Percentiles rank a stretch among this genome's conserved stretches.
These are phyloP conservation scores for Drosophila obscura DNA, from an alignment of 1,140 invertebrate species.

Conservation along the genomic window DNA sequence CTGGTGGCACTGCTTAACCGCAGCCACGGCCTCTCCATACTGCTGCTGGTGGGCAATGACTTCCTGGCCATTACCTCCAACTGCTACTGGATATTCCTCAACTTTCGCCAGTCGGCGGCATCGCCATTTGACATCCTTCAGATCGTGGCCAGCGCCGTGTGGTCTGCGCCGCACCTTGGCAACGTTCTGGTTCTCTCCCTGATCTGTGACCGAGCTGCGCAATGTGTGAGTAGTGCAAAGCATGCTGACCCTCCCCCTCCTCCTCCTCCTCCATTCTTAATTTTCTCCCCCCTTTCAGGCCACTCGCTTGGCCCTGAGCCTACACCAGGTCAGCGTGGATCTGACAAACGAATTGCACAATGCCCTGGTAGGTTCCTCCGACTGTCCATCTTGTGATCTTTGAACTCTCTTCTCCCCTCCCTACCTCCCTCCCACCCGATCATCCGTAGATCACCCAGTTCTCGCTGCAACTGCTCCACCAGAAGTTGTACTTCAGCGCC, in stretches of 20 bases:
- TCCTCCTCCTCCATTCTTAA: neutral
- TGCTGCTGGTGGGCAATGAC: slow-evolving; percentile 74
- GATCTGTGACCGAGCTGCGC: slow-evolving; percentile 64
- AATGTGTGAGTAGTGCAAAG: slow-evolving; percentile 62
- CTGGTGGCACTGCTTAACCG: slow-evolving; percentile 57
- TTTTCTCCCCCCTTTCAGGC: slow-evolving; percentile 41
- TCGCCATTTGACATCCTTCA: slow-evolving; percentile 59
- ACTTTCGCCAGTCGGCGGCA: slow-evolving; percentile 63
- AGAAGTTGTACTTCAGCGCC: slow-evolving; percentile 83
- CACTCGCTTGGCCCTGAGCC: slow-evolving; percentile 61
- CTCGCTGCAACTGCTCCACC: slow-evolving; percentile 84
- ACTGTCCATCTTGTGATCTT: too few species aligned
- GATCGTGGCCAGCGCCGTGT: slow-evolving; percentile 64
- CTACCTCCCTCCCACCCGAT: neutral
- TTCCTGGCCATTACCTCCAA: slow-evolving; percentile 79
- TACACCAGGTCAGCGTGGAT: slow-evolving; percentile 71
- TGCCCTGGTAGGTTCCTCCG: slow-evolving; percentile 56
- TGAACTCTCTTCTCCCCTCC: neutral
- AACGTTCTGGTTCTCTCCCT: slow-evolving; percentile 72
- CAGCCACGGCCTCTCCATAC: slow-evolving; percentile 70
- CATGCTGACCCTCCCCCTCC: too few species aligned
- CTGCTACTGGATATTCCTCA: slow-evolving; percentile 81
- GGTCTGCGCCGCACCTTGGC: slow-evolving; percentile 68
- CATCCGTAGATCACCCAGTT: slow-evolving; percentile 84
- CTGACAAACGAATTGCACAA: slow-evolving; percentile 74